Evolutionary conservation across 2,888 invertebrate species (phyloP), one percentile per base, ranked within the genome.

Genomic region (Oscheius sp.): DNA sequence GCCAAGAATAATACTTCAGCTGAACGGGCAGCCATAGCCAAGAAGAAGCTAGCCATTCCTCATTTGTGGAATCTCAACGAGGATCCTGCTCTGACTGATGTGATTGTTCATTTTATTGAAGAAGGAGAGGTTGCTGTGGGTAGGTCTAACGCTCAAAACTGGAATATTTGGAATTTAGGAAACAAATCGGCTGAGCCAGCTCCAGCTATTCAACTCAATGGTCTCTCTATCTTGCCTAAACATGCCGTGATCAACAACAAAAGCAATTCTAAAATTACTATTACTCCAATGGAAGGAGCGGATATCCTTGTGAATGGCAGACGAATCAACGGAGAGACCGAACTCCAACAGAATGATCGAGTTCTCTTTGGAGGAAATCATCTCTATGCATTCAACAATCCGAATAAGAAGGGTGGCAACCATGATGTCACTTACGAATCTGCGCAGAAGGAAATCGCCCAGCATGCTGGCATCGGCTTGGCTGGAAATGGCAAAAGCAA

Each of bases 291-390:
- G 2, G 72, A 73, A 53, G 52, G 88, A 87, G 75, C 88, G 87
- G 42, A 81, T 31, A 86, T 90, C 20, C 82, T 90, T 23, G 85
- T 89, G 45, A 90, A 90, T 79, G 90, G 90, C 23, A 88, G 88
- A 55, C 85, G 86, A 20, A 84, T 90, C 1, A 85, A 87, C 5
- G 84, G 86, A 17, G 88, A 88, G 65, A 87, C 87, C 0, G 85
- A 87, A 48, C 84, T 90, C 8, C 84, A 86, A 53, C 89, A 90
- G 80, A 89, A 90, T 78, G 90, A 90, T 82, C 87, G 89, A 75
- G 79, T 90, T n/a, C 82, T 90, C 69, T 89, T 90, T 79, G 90
- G 90, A 10, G 89, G 89, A 12, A 89, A 89, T 29, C 90, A 90
- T 82, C 83, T 90, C 55, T 90, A 89, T 85, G 88, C 90, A 2